Evolutionary conservation across 2,888 invertebrate species (phyloP).

Genomic region (Rhogogaster chlorosoma): DNA sequence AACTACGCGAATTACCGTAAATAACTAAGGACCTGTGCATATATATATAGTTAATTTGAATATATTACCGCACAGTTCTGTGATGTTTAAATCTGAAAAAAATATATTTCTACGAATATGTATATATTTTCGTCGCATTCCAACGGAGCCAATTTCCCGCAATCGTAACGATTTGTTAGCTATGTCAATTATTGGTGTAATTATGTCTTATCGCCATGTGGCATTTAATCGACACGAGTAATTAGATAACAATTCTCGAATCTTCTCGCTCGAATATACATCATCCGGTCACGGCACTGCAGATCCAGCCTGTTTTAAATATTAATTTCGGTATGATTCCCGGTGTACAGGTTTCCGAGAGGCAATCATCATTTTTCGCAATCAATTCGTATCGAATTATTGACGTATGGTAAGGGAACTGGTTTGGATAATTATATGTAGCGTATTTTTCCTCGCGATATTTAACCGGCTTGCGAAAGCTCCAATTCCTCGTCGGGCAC

Average conservation of each 20-base stretch:
- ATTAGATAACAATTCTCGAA: neutral
- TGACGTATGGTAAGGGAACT: neutral
- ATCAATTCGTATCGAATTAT: neutral
- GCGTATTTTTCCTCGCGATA: neutral
- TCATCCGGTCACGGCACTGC: neutral
- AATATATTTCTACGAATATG: neutral
- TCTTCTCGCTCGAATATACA: neutral
- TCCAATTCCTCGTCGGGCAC: slow-evolving; percentile 72
- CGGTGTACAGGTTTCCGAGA: neutral
- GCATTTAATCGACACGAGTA: neutral
- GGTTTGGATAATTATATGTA: neutral
- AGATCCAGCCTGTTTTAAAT: neutral
- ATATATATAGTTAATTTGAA: neutral
- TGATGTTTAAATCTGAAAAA: too few relatives aligned
- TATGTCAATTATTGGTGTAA: neutral
- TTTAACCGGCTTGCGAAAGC: slow-evolving; percentile 62
- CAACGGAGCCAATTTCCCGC: neutral
- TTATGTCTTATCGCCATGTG: neutral
- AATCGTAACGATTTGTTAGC: neutral
- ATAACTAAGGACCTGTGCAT: too few relatives aligned
- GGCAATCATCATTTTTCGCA: neutral
- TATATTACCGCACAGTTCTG: neutral
- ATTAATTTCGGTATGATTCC: neutral
- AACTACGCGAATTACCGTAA: too few relatives aligned
- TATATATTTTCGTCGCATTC: neutral